These are phyloP conservation scores for Palloptera scutellata DNA, from an alignment of 2,888 invertebrate species.

Conservation along the genomic window DNA sequence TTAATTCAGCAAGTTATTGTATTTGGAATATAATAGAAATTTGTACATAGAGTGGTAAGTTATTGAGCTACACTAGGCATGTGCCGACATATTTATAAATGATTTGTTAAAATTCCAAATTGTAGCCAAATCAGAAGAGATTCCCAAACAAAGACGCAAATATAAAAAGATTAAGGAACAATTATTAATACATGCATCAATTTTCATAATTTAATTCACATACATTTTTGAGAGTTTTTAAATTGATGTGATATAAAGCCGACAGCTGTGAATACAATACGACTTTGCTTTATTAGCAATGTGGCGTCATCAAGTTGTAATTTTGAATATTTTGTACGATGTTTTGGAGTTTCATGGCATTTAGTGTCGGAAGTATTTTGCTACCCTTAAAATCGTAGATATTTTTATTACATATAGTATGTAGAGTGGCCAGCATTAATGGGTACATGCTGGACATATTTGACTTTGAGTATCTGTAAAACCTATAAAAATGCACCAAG, in stretches of 20 bases:
- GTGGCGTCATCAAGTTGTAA: constrained; percentile 41
- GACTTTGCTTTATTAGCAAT: constrained; percentile 49
- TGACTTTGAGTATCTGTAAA: too few species aligned
- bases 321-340: neutral
- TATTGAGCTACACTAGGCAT: too few species aligned
- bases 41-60: too few species aligned
- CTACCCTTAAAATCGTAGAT: neutral
- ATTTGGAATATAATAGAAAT: too few species aligned
- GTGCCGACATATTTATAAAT: too few species aligned
- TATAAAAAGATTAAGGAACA: constrained; percentile 34
- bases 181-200: constrained; percentile 12
- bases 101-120: constrained; percentile 39
- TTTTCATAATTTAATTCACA: neutral
- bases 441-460: too few species aligned
- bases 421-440: too few species aligned
- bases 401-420: too few species aligned
- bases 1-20: too few species aligned
- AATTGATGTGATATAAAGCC: constrained; percentile 49
- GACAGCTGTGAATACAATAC: constrained; percentile 44
- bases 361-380: neutral
- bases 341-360: neutral
- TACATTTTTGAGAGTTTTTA: constrained; percentile 39
- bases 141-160: constrained; percentile 47
- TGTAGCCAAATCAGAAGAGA: constrained; percentile 46
- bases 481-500: too few species aligned